Conservation (phyloP, 2,888 invertebrate genomes). For the Tolmerus cingulatus region DNA sequence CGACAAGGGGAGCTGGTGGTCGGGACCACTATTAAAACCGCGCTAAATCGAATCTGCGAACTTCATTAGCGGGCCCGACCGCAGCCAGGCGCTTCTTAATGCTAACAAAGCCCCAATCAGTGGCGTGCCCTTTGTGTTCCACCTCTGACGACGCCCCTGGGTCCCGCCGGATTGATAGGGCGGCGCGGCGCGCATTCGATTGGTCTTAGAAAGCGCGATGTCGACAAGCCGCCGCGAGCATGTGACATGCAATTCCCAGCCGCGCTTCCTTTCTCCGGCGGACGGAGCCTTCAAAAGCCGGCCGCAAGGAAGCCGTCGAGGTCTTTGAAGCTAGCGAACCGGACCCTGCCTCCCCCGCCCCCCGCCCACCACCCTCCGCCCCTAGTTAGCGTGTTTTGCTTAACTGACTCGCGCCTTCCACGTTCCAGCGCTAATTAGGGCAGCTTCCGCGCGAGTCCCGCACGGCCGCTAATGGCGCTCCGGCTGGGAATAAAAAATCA, state of each 20-base stretch:
- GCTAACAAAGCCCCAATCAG: background rate
- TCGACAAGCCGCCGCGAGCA: background rate
- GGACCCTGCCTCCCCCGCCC: background rate
- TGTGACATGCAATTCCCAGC: background rate
- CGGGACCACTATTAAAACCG: conserved; percentile 15
- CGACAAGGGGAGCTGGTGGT: background rate
- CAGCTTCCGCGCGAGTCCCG: conserved; percentile 1
- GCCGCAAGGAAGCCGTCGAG: background rate
- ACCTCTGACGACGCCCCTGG: conserved; percentile 11
- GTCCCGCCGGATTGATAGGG: background rate
- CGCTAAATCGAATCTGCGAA: conserved; percentile 9
- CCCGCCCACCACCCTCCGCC: too few relatives aligned
- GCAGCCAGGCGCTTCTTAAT: background rate
- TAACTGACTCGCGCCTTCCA: background rate
- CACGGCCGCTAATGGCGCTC: background rate
- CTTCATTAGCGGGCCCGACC: conserved; percentile 26
- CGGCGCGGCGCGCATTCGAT: background rate
- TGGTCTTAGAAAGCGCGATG: conserved; percentile 7
- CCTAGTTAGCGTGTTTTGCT: background rate
- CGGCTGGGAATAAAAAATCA: conserved; percentile 5
- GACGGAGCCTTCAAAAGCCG: background rate
- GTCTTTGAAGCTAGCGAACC: background rate
- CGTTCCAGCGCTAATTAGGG: conserved; percentile 25
- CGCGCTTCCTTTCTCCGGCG: background rate
- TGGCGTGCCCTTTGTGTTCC: background rate